Percentiles rank a stretch among this genome's conserved stretches.
phyloP scores from a whole-genome alignment of 2,113 vertebrate genomes.

The Chlamydotis undulata region DNA sequence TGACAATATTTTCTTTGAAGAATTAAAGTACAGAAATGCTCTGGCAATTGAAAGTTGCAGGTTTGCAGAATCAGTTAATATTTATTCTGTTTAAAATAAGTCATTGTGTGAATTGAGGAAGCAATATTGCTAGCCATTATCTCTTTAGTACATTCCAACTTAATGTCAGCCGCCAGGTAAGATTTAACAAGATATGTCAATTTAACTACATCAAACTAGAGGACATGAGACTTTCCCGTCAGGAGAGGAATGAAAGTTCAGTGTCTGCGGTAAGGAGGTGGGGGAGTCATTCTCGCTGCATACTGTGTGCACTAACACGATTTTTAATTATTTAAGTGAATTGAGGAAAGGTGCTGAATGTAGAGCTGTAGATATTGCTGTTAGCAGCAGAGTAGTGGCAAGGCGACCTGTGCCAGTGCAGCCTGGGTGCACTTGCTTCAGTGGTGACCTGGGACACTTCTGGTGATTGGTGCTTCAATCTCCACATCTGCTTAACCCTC shows the following conservation, averaged over 20 bases:
- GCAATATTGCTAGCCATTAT: slow-evolving; percentile 8
- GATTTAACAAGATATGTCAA: slow-evolving; percentile 46
- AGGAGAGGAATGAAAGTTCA: slow-evolving; percentile 18
- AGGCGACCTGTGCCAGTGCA: background rate
- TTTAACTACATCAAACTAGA: slow-evolving; percentile 11
- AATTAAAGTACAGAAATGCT: slow-evolving; percentile 34
- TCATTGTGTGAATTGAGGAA: background rate
- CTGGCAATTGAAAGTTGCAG: background rate
- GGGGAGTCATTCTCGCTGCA: background rate
- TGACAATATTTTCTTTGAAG: slow-evolving; percentile 37
- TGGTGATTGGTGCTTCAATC: background rate
- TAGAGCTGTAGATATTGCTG: background rate
- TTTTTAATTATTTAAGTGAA: slow-evolving; percentile 45
- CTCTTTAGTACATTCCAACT: slow-evolving; percentile 32
- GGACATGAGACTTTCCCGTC: slow-evolving; percentile 13
- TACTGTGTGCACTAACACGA: background rate
- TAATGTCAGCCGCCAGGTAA: slow-evolving; percentile 17
- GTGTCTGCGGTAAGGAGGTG: background rate
- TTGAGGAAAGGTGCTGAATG: background rate
- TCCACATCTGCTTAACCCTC: accelerated
- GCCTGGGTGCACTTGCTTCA: background rate
- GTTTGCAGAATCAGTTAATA: slow-evolving; percentile 37
- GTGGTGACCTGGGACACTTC: background rate
- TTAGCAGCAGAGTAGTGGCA: background rate
- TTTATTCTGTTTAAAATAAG: slow-evolving; percentile 38